Percentiles rank a stretch among this genome's conserved stretches.
Evolutionary conservation across 2,888 invertebrate genomes (phyloP).

Genomic region (Meta bourneti): DNA sequence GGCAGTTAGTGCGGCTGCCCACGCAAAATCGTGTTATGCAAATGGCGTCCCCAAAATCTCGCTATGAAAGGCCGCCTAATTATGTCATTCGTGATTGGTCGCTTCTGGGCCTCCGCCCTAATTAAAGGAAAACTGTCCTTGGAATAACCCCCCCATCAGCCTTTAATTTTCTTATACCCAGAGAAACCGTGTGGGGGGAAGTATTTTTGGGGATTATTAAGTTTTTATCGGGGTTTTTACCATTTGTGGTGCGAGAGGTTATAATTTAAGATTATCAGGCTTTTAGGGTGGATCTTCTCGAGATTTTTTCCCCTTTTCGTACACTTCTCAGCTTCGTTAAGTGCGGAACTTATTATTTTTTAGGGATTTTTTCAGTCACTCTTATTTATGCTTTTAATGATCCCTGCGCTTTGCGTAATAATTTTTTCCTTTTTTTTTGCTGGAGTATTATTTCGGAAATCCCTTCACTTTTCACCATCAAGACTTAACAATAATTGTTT

Average conservation of each 20-base stretch:
- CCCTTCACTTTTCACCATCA: not conserved
- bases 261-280: conserved; percentile 70
- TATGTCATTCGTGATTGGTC: conserved; percentile 73
- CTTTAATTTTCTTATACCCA: conserved; percentile 45
- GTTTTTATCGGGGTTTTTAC: conserved; percentile 64
- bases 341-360: conserved; percentile 43
- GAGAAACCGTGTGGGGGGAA: not conserved
- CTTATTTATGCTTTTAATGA: conserved; percentile 63
- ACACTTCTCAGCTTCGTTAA: conserved; percentile 39
- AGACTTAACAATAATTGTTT: conserved; percentile 29
- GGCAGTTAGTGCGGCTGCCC: conserved; percentile 60
- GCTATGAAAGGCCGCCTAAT: conserved; percentile 69
- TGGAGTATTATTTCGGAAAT: not conserved
- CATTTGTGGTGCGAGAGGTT: conserved; percentile 12
- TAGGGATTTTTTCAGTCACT: not conserved
- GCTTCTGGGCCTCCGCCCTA: conserved; percentile 52
- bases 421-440: conserved; percentile 20
- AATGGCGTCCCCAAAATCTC: conserved; percentile 65
- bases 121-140: conserved; percentile 66
- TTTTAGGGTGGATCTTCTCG: conserved; percentile 41
- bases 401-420: conserved; percentile 8
- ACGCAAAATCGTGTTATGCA: conserved; percentile 71
- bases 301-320: not conserved
- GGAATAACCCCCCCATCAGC: not conserved
- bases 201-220: conserved; percentile 65